These are phyloP conservation scores for Hartigia nigra DNA, from an alignment of 2,888 invertebrate species.

Conservation along the genomic window DNA sequence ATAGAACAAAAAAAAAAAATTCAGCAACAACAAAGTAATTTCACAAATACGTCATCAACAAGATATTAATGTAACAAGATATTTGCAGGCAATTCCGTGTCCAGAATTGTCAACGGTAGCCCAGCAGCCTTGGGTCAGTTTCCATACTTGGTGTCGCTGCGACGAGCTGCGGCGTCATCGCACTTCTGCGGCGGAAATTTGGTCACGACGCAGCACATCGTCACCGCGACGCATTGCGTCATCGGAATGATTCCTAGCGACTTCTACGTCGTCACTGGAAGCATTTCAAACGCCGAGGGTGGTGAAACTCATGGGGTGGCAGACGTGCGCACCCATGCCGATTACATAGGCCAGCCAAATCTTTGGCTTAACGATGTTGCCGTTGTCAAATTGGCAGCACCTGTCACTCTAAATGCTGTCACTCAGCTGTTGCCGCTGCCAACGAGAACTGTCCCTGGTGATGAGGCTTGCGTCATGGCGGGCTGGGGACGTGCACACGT, in stretches of 20 bases:
- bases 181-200: conserved; percentile 10
- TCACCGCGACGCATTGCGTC: conserved; percentile 9
- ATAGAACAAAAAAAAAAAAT: too few species aligned
- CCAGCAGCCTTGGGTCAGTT: background rate
- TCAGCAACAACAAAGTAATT: too few species aligned
- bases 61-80: too few species aligned
- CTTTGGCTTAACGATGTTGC: background rate
- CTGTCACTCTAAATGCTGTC: background rate
- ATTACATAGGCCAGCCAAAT: background rate
- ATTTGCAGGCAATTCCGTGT: background rate
- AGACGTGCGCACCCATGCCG: background rate
- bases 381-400: background rate
- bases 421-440: conserved; percentile 1
- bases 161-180: background rate
- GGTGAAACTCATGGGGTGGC: conserved; percentile 8
- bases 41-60: too few species aligned
- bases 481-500: conserved; percentile 19
- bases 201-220: background rate
- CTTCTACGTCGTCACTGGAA: background rate
- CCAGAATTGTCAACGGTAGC: conserved; percentile 1
- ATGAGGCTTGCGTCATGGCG: background rate
- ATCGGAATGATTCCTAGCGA: background rate
- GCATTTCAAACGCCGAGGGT: conserved; percentile 5
- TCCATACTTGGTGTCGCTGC: conserved; percentile 7
- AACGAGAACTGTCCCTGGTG: background rate